These are phyloP conservation scores for Homarus americanus DNA, from an alignment of 1,140 invertebrate species.

Conservation along the genomic window DNA sequence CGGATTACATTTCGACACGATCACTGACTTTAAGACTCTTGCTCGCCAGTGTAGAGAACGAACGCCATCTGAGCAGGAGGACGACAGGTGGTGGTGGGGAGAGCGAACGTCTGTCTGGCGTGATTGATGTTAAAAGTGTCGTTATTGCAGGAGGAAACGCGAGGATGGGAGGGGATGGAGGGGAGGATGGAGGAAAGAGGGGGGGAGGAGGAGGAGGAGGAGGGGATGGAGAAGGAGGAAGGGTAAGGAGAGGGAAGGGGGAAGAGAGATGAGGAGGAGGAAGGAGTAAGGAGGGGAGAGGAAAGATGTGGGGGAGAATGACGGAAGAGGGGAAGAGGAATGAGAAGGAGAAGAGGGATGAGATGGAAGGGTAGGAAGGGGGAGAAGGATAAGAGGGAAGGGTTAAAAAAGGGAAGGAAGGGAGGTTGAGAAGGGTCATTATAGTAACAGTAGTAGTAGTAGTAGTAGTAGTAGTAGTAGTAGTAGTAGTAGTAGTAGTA, in stretches of 20 bases:
- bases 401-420: too few relatives aligned
- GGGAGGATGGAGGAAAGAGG: not conserved
- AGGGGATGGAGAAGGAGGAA: not conserved
- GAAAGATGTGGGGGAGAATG: not conserved
- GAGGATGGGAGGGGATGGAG: not conserved
- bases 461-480: constrained; percentile 24
- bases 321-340: not conserved
- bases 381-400: not conserved
- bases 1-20: not conserved
- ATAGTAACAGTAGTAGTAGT: constrained; percentile 18
- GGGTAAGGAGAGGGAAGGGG: not conserved
- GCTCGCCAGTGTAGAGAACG: too few relatives aligned
- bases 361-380: not conserved
- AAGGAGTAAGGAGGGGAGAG: not conserved
- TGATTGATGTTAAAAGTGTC: too few relatives aligned
- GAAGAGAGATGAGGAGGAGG: not conserved
- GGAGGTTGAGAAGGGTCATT: too few relatives aligned
- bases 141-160: not conserved
- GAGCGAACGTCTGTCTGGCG: too few relatives aligned
- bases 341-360: not conserved
- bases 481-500: constrained; percentile 25
- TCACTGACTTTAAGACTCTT: not conserved
- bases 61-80: too few relatives aligned
- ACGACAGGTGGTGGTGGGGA: not conserved
- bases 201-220: constrained; percentile 7